Percentiles rank a stretch among this genome's conserved stretches.
Conservation (phyloP, 1,140 invertebrate genomes). For the Thaumatotibia leucotreta region DNA sequence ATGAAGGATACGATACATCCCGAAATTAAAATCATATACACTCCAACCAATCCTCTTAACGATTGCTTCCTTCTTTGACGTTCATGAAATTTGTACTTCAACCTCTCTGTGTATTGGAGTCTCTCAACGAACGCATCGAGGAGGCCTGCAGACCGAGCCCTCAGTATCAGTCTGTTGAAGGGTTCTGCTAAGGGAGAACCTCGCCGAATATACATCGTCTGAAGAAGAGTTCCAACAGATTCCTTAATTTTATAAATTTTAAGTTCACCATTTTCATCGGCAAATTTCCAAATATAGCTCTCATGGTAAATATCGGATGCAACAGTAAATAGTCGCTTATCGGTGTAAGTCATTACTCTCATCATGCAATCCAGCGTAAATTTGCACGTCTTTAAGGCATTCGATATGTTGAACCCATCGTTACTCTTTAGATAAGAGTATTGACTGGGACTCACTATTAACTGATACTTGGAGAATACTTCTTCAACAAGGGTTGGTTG, state of each 20-base stretch:
- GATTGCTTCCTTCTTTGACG: not conserved
- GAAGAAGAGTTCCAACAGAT: not conserved
- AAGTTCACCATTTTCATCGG: constrained; percentile 11
- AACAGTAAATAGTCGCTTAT: not conserved
- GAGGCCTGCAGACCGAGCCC: not conserved
- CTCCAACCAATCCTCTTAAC: not conserved
- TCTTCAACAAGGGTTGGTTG: constrained; percentile 17
- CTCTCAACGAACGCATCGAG: not conserved
- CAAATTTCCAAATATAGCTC: not conserved
- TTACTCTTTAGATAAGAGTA: not conserved
- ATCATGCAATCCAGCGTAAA: constrained; percentile 6
- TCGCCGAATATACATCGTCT: constrained; percentile 23
- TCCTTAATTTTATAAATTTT: constrained; percentile 6
- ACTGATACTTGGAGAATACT: constrained; percentile 2
- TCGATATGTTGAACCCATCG: not conserved
- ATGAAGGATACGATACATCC: not conserved
- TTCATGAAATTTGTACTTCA: not conserved
- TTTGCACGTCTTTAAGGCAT: not conserved
- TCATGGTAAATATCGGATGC: not conserved
- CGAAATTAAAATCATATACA: not conserved
- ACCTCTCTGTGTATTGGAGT: not conserved
- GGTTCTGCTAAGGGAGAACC: constrained; percentile 16
- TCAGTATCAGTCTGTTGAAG: not conserved
- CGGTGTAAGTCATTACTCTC: not conserved
- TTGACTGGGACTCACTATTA: constrained; percentile 5